Conservation (phyloP, 2,888 invertebrate species). For the Lottia gigantea region DNA sequence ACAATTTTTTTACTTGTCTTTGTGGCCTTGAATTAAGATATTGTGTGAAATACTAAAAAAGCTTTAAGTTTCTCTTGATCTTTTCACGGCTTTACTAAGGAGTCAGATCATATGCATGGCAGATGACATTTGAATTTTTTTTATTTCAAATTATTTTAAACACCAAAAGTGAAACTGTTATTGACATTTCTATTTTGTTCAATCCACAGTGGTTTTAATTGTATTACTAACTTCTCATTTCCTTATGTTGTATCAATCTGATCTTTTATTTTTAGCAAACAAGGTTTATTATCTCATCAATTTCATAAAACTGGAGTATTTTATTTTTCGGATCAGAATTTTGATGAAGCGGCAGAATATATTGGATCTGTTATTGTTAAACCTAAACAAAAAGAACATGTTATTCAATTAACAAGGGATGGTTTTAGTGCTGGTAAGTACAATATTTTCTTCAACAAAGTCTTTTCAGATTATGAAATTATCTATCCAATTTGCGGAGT, state of each 20-base stretch:
- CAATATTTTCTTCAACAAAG: background rate
- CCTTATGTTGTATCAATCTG: background rate
- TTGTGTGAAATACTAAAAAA: too few species aligned
- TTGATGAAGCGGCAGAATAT: constrained; percentile 66
- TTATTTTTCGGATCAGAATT: constrained; percentile 67
- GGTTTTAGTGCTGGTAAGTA: constrained; percentile 63
- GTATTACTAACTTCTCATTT: background rate
- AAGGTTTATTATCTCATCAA: constrained; percentile 64
- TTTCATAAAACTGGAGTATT: constrained; percentile 67
- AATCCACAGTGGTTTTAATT: too few species aligned
- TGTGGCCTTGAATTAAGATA: too few species aligned
- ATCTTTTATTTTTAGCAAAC: constrained; percentile 45
- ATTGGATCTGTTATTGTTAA: constrained; percentile 68
- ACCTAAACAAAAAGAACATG: constrained; percentile 64
- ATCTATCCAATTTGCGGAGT: too few species aligned
- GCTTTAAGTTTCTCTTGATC: background rate
- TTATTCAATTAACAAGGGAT: constrained; percentile 58
- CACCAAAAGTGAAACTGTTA: too few species aligned
- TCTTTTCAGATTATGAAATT: background rate
- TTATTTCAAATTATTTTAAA: background rate
- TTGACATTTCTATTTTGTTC: too few species aligned
- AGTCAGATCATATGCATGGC: too few species aligned
- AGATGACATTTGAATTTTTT: too few species aligned
- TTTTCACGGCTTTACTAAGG: background rate
- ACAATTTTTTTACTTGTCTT: too few species aligned